Evolutionary conservation across 2,888 invertebrate genomes (phyloP).

Genomic region (Agrilus cyanescens): DNA sequence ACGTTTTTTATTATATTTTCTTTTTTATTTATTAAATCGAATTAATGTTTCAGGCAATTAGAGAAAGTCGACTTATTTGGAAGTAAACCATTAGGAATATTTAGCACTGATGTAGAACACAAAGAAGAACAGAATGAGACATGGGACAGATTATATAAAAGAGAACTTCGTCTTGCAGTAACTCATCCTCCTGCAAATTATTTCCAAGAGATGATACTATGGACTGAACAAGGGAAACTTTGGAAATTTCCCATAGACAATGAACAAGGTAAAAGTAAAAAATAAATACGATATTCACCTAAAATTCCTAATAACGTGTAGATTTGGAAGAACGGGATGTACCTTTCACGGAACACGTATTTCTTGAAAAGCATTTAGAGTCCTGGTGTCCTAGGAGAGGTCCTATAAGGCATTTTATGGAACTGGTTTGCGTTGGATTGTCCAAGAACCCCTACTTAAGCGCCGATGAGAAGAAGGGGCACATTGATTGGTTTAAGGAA

Average conservation of each 20-base stretch:
- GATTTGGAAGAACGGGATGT: constrained; percentile 53
- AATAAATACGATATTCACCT: background rate
- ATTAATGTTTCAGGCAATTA: constrained; percentile 12
- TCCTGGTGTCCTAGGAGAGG: constrained; percentile 84
- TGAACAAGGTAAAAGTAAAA: constrained; percentile 63
- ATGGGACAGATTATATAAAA: constrained; percentile 55
- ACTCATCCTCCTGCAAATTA: constrained; percentile 73
- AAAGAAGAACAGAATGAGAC: constrained; percentile 35
- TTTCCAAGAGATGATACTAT: constrained; percentile 84
- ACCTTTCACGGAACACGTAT: constrained; percentile 89
- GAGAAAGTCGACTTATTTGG: constrained; percentile 51
- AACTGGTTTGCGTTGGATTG: constrained; percentile 83
- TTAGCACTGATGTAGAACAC: constrained; percentile 32
- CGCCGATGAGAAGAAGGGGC: constrained; percentile 74
- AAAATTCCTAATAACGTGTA: constrained; percentile 24
- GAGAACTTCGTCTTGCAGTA: constrained; percentile 54
- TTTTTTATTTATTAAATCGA: no score
- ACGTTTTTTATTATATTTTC: no score
- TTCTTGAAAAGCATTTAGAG: constrained; percentile 75
- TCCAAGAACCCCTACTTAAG: constrained; percentile 90
- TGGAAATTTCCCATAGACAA: constrained; percentile 98
- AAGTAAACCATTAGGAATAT: constrained; percentile 51
- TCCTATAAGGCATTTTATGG: constrained; percentile 94
- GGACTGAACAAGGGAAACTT: constrained; percentile 89
- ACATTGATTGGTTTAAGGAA: constrained; percentile 83